Evolutionary conservation across 1,140 invertebrate species (phyloP).

Genomic region (Hormaphis cornu): DNA sequence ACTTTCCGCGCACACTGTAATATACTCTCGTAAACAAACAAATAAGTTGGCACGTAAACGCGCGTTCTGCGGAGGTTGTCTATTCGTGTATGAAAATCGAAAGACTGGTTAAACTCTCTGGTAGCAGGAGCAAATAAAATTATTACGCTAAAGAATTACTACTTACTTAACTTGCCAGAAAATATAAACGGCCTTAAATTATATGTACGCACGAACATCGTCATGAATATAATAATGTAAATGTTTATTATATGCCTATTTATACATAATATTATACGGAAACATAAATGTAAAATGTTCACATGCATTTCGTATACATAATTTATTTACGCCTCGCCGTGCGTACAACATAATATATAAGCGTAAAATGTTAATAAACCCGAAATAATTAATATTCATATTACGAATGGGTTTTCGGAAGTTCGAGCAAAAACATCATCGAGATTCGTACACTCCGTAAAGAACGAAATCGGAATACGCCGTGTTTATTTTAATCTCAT

Average conservation of each 20-base stretch:
- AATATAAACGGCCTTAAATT: neutral
- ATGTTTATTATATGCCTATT: no score
- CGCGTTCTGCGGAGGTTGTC: neutral
- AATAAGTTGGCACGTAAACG: constrained; percentile 16
- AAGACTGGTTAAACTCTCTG: neutral
- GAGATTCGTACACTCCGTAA: neutral
- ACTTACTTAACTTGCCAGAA: neutral
- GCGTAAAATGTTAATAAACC: neutral
- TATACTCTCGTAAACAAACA: neutral
- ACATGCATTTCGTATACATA: neutral
- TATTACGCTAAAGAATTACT: neutral
- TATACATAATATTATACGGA: no score
- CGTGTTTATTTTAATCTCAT: neutral
- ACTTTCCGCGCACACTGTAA: no score
- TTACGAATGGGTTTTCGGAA: neutral
- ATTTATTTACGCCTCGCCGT: no score
- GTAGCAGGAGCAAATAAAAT: neutral
- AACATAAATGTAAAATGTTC: no score
- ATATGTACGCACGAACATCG: no score
- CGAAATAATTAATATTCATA: neutral
- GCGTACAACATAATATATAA: neutral
- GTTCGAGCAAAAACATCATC: neutral
- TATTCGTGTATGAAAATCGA: constrained; percentile 14
- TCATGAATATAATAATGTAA: no score
- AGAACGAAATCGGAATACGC: neutral